Evolutionary conservation across 53 echinoderm and acorn worm genomes (phyloP).

Genomic region (Zoroaster sp.): DNA sequence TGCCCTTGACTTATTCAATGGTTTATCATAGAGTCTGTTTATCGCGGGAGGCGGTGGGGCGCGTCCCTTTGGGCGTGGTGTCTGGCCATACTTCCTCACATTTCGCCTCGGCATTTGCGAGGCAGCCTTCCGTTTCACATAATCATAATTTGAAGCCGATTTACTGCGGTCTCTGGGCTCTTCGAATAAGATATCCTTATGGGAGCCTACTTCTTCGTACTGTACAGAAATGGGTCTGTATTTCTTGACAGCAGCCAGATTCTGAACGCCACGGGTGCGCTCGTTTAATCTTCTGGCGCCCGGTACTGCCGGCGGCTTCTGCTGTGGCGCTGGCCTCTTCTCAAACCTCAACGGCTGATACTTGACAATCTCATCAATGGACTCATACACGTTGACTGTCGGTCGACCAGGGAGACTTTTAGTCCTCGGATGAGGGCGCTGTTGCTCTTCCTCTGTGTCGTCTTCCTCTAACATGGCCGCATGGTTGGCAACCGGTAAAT

Average conservation of each 20-base stretch:
- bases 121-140: slow-evolving; percentile 9
- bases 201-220: slow-evolving; percentile 20
- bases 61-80: slow-evolving; percentile 16
- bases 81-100: neutral
- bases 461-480: neutral
- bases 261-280: slow-evolving; percentile 7
- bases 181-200: neutral
- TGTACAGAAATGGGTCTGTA: slow-evolving; percentile 30
- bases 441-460: slow-evolving; percentile 32
- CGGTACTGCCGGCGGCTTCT: neutral
- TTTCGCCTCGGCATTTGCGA: neutral
- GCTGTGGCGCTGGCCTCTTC: slow-evolving; percentile 5
- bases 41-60: slow-evolving; percentile 16
- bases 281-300: neutral
- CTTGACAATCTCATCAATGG: slow-evolving; percentile 51
- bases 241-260: slow-evolving; percentile 13
- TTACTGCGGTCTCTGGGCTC: slow-evolving; percentile 28
- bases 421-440: slow-evolving; percentile 54
- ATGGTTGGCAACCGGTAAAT: neutral
- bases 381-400: slow-evolving; percentile 24
- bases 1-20: neutral
- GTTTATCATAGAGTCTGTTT: slow-evolving; percentile 12
- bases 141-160: slow-evolving; percentile 19
- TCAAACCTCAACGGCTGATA: slow-evolving; percentile 32
- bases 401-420: slow-evolving; percentile 48